A percentile compares a stretch with the other conserved stretches of the same genome.
Conservation (phyloP, 1,140 invertebrate genomes). For the Pogonus chalceus region DNA sequence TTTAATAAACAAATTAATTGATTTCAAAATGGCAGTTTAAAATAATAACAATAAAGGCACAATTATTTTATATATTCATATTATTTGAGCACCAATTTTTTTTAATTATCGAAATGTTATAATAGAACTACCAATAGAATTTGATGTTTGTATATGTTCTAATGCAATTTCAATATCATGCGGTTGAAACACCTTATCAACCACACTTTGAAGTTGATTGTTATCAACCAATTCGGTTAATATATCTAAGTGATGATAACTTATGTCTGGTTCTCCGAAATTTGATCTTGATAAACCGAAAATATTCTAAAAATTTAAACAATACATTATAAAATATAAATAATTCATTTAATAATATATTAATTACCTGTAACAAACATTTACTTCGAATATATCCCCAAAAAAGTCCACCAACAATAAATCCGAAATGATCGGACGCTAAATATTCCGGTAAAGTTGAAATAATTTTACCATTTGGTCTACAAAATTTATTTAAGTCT, state of each 20-base stretch:
- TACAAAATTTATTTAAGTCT: constrained; percentile 22
- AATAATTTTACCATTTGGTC: constrained; percentile 16
- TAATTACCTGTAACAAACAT: constrained; percentile 37
- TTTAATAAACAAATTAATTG: too few species aligned
- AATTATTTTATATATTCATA: too few species aligned
- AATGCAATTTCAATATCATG: constrained; percentile 60
- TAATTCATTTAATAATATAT: constrained; percentile 10
- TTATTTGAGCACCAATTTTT: too few species aligned
- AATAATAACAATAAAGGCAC: too few species aligned
- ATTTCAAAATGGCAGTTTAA: too few species aligned
- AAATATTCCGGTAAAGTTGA: constrained; percentile 35
- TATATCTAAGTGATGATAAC: constrained; percentile 37
- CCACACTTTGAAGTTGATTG: constrained; percentile 45
- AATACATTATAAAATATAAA: constrained; percentile 9
- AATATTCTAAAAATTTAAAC: constrained; percentile 21
- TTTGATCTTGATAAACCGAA: constrained; percentile 30
- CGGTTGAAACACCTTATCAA: constrained; percentile 53
- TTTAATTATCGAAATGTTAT: constrained; percentile 57
- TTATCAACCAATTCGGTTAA: constrained; percentile 43
- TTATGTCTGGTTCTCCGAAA: constrained; percentile 41
- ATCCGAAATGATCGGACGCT: constrained; percentile 45
- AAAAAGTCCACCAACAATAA: constrained; percentile 40
- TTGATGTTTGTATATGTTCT: constrained; percentile 50
- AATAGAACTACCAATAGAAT: constrained; percentile 64
- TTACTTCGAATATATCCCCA: constrained; percentile 37